Evolutionary conservation across 2,113 vertebrate species (phyloP).

Genomic region (Otus sunia): DNA sequence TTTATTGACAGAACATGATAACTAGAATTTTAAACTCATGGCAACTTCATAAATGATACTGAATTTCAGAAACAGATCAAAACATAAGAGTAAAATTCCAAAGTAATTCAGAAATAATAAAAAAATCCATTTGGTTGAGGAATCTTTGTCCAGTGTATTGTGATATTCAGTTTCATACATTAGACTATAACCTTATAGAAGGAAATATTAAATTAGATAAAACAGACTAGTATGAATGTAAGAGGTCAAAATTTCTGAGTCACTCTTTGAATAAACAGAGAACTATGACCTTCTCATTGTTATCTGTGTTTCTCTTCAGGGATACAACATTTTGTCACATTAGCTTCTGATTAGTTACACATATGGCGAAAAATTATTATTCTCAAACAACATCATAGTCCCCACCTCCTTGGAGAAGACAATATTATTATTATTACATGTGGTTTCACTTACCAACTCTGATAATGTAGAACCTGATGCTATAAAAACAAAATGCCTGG

Average conservation of each 20-base stretch:
- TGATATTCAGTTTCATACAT: neutral
- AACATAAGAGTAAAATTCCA: neutral
- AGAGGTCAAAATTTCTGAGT: neutral
- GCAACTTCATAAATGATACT: neutral
- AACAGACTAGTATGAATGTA: neutral
- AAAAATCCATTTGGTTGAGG: neutral
- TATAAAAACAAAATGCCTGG: neutral
- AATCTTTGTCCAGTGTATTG: neutral
- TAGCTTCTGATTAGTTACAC: neutral
- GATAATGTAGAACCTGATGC: neutral
- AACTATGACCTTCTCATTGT: neutral
- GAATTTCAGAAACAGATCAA: neutral
- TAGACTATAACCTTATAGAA: neutral
- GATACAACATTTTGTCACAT: neutral
- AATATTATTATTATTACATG: slow-evolving; percentile 1
- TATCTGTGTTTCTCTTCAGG: neutral
- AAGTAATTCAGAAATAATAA: neutral
- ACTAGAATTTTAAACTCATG: neutral
- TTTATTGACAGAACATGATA: neutral
- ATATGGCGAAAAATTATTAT: neutral
- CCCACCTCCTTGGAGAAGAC: neutral
- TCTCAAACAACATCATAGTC: neutral
- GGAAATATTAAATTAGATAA: neutral
- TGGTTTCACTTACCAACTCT: neutral
- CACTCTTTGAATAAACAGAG: neutral